These are phyloP conservation scores for Strix uralensis DNA, from an alignment of 2,113 vertebrate genomes.

Conservation along the genomic window DNA sequence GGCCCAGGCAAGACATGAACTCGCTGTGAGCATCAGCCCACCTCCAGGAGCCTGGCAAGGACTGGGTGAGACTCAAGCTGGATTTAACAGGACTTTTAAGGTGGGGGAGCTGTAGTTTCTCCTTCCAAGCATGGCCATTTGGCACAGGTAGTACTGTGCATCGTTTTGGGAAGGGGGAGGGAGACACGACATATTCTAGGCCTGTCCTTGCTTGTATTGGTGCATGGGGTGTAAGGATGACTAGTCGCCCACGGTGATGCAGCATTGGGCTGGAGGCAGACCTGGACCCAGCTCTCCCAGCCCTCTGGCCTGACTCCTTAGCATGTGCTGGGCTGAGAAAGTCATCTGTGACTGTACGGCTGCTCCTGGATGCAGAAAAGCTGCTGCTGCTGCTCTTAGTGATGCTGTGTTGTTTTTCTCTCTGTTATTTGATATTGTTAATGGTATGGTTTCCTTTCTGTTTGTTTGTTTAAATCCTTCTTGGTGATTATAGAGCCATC, in stretches of 20 bases:
- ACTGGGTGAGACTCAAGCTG: neutral
- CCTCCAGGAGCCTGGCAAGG: neutral
- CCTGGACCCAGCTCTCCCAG: neutral
- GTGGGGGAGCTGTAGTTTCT: neutral
- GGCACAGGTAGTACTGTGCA: neutral
- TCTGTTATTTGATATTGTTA: neutral
- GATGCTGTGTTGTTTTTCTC: neutral
- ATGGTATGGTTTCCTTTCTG: neutral
- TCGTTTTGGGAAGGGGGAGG: neutral
- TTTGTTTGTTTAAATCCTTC: neutral
- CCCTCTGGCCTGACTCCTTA: neutral
- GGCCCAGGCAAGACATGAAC: fast-evolving
- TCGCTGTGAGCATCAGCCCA: neutral
- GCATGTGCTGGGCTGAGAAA: neutral
- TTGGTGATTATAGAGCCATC: neutral
- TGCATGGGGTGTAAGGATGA: neutral
- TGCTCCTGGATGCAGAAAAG: neutral
- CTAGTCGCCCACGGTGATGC: neutral
- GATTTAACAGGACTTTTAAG: neutral
- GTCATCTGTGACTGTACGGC: neutral
- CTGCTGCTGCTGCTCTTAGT: neutral
- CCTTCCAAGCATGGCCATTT: neutral
- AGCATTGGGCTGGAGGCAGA: neutral
- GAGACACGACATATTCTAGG: neutral
- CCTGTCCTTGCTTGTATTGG: neutral